Evolutionary conservation across 2,113 vertebrate genomes (phyloP).

Genomic region (Marmota monax): DNA sequence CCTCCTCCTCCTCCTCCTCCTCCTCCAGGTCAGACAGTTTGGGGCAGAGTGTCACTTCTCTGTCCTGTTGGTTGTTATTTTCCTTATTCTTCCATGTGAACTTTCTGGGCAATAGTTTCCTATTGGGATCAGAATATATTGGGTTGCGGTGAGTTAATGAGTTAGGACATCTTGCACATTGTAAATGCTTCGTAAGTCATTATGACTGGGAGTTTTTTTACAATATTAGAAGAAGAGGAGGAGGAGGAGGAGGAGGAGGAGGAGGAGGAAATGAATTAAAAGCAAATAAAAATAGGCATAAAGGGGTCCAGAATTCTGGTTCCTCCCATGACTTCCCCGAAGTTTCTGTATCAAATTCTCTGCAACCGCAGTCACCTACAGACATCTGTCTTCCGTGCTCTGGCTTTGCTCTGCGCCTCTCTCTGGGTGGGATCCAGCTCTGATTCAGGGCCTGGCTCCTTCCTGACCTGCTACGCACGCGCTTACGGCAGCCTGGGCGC

Average conservation of each 20-base stretch:
- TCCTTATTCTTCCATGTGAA: too few species aligned
- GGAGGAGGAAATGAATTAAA: neutral
- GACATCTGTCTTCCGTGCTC: neutral
- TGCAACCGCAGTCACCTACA: neutral
- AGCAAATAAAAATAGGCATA: neutral
- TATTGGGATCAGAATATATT: too few species aligned
- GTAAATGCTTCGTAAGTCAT: neutral
- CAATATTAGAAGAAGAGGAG: neutral
- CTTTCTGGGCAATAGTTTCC: neutral
- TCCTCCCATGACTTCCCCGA: neutral
- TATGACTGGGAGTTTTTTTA: neutral
- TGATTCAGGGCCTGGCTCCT: neutral
- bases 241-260: too few species aligned
- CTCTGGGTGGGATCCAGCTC: neutral
- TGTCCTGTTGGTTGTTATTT: too few species aligned
- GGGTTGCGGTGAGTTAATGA: neutral
- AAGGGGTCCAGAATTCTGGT: neutral
- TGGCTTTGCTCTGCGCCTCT: neutral
- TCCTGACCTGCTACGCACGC: accelerated
- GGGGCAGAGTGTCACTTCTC: too few species aligned
- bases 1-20: too few species aligned
- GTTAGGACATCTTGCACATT: neutral
- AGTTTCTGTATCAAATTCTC: neutral
- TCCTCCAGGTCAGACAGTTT: too few species aligned
- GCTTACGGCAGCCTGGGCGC: neutral